Evolutionary conservation across 2,797 vertebrate genomes (phyloP), one percentile per base, ranked within the genome.

Genomic region (Phylloscopus collybita): DNA sequence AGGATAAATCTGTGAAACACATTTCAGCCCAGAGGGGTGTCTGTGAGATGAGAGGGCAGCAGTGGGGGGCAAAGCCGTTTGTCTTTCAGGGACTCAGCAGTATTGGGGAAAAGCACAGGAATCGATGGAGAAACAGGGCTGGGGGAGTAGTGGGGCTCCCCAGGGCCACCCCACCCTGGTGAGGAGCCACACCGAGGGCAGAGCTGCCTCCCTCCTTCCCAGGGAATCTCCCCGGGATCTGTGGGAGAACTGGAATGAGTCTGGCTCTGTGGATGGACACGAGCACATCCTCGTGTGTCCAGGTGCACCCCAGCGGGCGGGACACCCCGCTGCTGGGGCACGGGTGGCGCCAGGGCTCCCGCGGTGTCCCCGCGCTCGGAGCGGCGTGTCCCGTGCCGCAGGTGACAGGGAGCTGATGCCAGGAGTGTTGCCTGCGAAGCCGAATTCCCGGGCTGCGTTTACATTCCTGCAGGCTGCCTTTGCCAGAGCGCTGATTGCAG

Each of bases 171-270:
- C 14, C 40, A 10, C 16, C 38, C 17, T 3, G 47, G 17, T 3
- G 9, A 40, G 45, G 40, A 27, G 38, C 34, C 69, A 8, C 4
- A 1, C 5, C 1, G 2, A 57, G 84, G 23, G 21, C 38, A 42
- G 53, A 54, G 15, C 23, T 14, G 19, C 34, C 26, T 13, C 47
- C 29, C 17, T 50, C 9, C 47, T 49, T 70, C 60, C 65, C 69
- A 26, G 29, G 13, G 29, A 40, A 23, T 7, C 16, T 6, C 1
- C 17, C 8, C 4, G 1, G 23, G 30, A 7, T 6, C 45, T 38
- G 1, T 0, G 44, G 64, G 18, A 54, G 57, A 22, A 0, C 32
- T 6, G 14, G 23, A 11, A 3, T 6, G 25, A 1, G 0, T 40
- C 15, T 42, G 73, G 20, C 4, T 76, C 42, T 20, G 38, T 1